phyloP scores from a whole-genome alignment of 2,113 vertebrate species.

The Telmatochromis sp. region DNA sequence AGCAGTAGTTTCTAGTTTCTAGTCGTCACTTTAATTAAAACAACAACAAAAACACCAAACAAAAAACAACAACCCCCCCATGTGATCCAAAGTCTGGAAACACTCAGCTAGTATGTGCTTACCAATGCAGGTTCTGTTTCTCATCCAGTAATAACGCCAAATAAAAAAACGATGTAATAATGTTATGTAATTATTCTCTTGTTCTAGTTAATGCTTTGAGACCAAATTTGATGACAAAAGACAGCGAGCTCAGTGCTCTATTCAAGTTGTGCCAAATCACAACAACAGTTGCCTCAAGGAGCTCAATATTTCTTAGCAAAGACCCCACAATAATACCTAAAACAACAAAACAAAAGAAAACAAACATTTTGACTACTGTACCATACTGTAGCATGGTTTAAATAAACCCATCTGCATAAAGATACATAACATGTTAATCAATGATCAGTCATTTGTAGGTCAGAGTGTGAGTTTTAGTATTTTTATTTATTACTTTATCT shows the following conservation, averaged over 20 bases:
- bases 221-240: fast-evolving
- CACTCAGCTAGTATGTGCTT: background rate
- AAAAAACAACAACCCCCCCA: background rate
- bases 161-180: background rate
- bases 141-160: background rate
- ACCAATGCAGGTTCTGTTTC: background rate
- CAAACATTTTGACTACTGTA: background rate
- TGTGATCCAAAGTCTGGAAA: background rate
- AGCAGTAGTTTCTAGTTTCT: background rate
- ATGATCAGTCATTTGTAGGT: background rate
- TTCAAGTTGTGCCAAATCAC: background rate
- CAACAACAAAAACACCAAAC: background rate
- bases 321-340: background rate
- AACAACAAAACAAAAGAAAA: background rate
- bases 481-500: background rate
- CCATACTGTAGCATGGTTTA: background rate
- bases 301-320: background rate
- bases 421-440: background rate
- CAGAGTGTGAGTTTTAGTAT: background rate
- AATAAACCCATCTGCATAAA: background rate
- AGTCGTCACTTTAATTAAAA: fast-evolving
- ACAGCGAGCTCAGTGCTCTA: background rate
- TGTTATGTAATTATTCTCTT: background rate
- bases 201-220: background rate
- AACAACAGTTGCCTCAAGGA: background rate